Percentiles rank a stretch among this genome's conserved stretches.
Conservation (phyloP, 2,888 invertebrate species). For the Diaphora mendica region DNA sequence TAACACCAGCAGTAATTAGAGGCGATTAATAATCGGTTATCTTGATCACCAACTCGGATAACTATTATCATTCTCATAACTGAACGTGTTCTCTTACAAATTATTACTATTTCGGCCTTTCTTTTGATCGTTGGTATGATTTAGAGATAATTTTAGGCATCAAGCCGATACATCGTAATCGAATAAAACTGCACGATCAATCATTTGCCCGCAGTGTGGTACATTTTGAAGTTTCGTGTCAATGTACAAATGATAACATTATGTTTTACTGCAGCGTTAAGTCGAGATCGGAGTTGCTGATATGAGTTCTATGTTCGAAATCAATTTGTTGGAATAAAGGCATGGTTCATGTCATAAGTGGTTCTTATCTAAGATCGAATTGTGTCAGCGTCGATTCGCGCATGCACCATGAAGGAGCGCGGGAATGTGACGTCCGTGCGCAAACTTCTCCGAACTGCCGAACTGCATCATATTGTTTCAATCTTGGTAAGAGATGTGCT, state of each 20-base stretch:
- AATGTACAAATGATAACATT: constrained; percentile 71
- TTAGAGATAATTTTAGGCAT: constrained; percentile 41
- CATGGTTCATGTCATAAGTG: constrained; percentile 82
- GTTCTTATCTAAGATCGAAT: constrained; percentile 78
- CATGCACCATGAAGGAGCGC: constrained; percentile 65
- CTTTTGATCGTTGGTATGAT: constrained; percentile 49
- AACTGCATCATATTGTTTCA: constrained; percentile 65
- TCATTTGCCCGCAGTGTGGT: constrained; percentile 62
- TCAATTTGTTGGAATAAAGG: constrained; percentile 83
- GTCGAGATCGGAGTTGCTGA: constrained; percentile 62
- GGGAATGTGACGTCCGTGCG: constrained; percentile 66
- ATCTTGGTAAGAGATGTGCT: constrained; percentile 56
- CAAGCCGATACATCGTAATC: constrained; percentile 40
- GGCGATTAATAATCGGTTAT: constrained; percentile 86
- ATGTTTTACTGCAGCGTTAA: constrained; percentile 54
- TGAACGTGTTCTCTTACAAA: constrained; percentile 61
- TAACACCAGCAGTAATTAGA: constrained; percentile 87
- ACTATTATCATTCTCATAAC: constrained; percentile 68
- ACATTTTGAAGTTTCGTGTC: constrained; percentile 67
- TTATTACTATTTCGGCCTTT: constrained; percentile 54
- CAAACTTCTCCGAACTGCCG: constrained; percentile 79
- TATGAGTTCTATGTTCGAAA: constrained; percentile 70
- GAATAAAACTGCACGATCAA: constrained; percentile 59
- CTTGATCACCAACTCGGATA: constrained; percentile 77
- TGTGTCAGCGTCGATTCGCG: constrained; percentile 80